Evolutionary conservation across 1,140 invertebrate genomes (phyloP).

Genomic region (Drosophila hydei): DNA sequence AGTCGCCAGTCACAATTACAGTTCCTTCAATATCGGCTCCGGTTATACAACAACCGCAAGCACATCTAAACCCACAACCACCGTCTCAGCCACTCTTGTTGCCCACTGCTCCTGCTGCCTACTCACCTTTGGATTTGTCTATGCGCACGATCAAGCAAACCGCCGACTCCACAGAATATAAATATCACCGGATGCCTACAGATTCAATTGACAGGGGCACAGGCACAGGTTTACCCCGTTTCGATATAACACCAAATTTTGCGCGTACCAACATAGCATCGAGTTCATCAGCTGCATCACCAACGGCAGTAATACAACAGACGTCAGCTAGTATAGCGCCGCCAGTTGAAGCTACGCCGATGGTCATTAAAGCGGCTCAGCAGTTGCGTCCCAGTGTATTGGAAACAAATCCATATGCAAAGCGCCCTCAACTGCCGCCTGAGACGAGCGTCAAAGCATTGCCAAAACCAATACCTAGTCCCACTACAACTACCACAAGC

Average conservation of each 20-base stretch:
- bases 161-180: constrained; percentile 92
- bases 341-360: neutral
- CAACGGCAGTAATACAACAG: constrained; percentile 8
- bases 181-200: constrained; percentile 84
- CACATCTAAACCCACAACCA: neutral
- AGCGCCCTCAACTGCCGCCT: constrained; percentile 38
- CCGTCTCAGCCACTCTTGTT: constrained; percentile 50
- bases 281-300: neutral
- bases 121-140: constrained; percentile 92
- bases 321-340: neutral
- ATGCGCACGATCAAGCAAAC: constrained; percentile 93
- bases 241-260: constrained; percentile 88
- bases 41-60: constrained; percentile 80
- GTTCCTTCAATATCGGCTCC: constrained; percentile 13
- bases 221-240: constrained; percentile 72
- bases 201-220: constrained; percentile 54
- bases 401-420: constrained; percentile 45
- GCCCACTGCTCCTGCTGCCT: constrained; percentile 25
- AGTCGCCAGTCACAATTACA: neutral
- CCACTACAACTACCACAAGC: constrained; percentile 13
- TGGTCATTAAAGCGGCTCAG: constrained; percentile 41
- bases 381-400: constrained; percentile 43
- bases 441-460: constrained; percentile 49
- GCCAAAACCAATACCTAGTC: neutral
- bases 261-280: constrained; percentile 56